phyloP scores from a whole-genome alignment of 1,140 invertebrate genomes.

The Callitettix versicolor region DNA sequence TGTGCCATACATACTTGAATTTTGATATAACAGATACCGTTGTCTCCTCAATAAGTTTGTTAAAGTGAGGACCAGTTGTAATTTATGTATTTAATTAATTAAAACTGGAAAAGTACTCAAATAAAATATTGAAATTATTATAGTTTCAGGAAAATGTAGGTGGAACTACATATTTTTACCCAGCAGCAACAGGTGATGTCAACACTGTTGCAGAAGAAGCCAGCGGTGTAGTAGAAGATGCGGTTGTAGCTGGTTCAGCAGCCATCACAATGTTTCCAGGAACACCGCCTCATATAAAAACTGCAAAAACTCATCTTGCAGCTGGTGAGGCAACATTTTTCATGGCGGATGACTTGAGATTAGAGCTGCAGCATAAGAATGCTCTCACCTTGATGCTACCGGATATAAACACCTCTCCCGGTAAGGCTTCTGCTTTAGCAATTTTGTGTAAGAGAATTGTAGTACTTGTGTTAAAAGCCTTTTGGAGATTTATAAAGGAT shows the following conservation, averaged over 20 bases:
- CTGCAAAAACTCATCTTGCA: conserved; percentile 36
- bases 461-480: no score
- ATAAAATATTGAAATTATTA: conserved; percentile 26
- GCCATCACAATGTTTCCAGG: conserved; percentile 45
- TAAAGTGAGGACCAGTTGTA: no score
- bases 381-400: conserved; percentile 57
- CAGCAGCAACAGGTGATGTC: conserved; percentile 35
- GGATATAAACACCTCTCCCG: conserved; percentile 49
- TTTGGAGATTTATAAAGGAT: no score
- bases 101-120: background rate
- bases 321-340: conserved; percentile 36
- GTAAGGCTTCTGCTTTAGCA: no score
- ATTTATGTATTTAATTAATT: background rate
- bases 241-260: background rate
- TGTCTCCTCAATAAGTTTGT: no score
- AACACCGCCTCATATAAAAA: conserved; percentile 47
- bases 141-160: conserved; percentile 74
- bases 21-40: no score
- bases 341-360: conserved; percentile 60
- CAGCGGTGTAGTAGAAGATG: conserved; percentile 27
- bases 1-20: no score
- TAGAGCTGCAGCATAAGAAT: conserved; percentile 67
- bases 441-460: no score
- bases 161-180: conserved; percentile 88
- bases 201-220: conserved; percentile 31